Base-by-base conservation (phyloP, 2,888 invertebrate genomes). In the Cremastinae sp. region DNA sequence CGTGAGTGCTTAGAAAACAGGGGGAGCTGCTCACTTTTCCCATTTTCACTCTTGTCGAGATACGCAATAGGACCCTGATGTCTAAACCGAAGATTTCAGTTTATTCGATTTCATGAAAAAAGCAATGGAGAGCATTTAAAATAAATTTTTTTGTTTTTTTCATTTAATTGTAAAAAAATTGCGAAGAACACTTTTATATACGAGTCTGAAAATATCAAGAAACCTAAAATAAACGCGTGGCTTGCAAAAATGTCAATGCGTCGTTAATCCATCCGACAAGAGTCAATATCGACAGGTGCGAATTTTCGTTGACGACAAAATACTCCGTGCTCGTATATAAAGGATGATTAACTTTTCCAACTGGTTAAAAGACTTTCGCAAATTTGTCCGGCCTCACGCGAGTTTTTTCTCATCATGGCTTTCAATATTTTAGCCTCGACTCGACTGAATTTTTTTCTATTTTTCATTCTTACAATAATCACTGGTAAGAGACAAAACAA, bases 1-100 rank as follows among this genome's bases (percentile, higher is more conserved):
- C n/a, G n/a, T n/a, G n/a, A n/a, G n/a, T n/a, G n/a, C n/a, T n/a
- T n/a, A n/a, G n/a, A n/a, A n/a, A n/a, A n/a, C n/a, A n/a, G n/a
- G n/a, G n/a, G n/a, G n/a, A n/a, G n/a, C n/a, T n/a, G n/a, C n/a
- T n/a, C n/a, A n/a, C n/a, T n/a, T n/a, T n/a, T n/a, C n/a, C n/a
- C n/a, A n/a, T n/a, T n/a, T n/a, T n/a, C n/a, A n/a, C n/a, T n/a
- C n/a, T n/a, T n/a, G n/a, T n/a, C n/a, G n/a, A n/a, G n/a, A n/a
- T n/a, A n/a, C n/a, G n/a, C n/a, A n/a, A n/a, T n/a, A n/a, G n/a
- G n/a, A 79, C 59, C 87, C 88, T 4, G 88, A 88, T 70, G 86
- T 88, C 2, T 86, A 84, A 75, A 86, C 87, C 4, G 80, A 84
- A 56, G 86, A 89, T 3, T 83, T 73, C 47, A 69, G 68, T 10